Conservation (phyloP, 2,888 invertebrate genomes). For the Rhagophthalmus giganteus region DNA sequence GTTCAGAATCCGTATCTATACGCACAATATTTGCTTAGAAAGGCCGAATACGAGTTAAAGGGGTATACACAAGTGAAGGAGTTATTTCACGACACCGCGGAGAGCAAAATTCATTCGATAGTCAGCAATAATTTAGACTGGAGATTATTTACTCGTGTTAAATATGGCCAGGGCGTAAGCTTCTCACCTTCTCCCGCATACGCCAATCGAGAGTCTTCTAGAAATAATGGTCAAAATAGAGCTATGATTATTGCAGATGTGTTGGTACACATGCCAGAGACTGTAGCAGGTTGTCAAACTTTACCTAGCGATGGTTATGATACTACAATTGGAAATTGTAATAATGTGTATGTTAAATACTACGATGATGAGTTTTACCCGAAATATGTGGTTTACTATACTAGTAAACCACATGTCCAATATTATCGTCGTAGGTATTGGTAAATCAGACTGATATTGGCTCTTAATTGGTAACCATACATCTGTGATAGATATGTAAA, state of each 20-base stretch:
- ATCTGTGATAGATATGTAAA: too few relatives aligned
- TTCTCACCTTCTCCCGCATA: constrained; percentile 41
- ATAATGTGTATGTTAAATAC: constrained; percentile 48
- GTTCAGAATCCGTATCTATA: too few relatives aligned
- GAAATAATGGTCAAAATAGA: constrained; percentile 34
- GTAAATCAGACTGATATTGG: too few relatives aligned
- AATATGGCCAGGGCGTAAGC: constrained; percentile 46
- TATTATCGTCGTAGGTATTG: too few relatives aligned
- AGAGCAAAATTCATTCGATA: constrained; percentile 40
- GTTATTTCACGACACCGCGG: constrained; percentile 43
- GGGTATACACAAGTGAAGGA: too few relatives aligned
- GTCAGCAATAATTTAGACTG: constrained; percentile 44
- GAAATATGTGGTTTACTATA: constrained; percentile 43
- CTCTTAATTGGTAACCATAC: too few relatives aligned
- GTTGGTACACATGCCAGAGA: constrained; percentile 38
- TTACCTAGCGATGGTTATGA: constrained; percentile 42
- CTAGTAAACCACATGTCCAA: too few relatives aligned
- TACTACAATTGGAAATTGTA: constrained; percentile 42
- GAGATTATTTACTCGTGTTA: constrained; percentile 37
- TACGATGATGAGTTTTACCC: constrained; percentile 51
- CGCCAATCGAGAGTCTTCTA: constrained; percentile 41
- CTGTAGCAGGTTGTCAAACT: constrained; percentile 9
- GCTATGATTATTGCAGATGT: constrained; percentile 48
- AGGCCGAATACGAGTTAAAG: too few relatives aligned
- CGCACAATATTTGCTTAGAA: too few relatives aligned